Conservation (phyloP, 2,888 invertebrate species). For the Villa cingulata region DNA sequence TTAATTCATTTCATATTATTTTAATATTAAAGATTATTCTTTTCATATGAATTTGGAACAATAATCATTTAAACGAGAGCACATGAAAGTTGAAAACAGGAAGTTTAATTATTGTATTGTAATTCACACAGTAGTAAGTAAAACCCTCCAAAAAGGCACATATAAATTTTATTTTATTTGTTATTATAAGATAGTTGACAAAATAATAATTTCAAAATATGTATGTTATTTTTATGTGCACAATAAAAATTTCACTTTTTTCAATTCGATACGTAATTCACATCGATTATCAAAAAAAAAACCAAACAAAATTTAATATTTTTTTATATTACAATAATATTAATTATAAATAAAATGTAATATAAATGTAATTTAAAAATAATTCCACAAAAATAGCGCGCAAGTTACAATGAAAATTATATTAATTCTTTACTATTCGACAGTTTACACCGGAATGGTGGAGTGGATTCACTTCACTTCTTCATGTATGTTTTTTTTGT, state of each 20-base stretch:
- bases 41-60: not conserved
- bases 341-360: not conserved
- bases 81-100: not conserved
- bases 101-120: not conserved
- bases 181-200: not conserved
- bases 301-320: not conserved
- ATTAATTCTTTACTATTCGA: slow-evolving; percentile 1
- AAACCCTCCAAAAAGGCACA: not conserved
- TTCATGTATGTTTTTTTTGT: too few species aligned
- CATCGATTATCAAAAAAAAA: not conserved
- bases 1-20: too few species aligned
- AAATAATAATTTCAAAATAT: too few species aligned
- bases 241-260: too few species aligned
- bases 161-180: not conserved
- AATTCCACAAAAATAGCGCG: not conserved
- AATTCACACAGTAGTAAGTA: too few species aligned
- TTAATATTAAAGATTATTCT: not conserved
- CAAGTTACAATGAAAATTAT: not conserved
- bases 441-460: slow-evolving; percentile 5
- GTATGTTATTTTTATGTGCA: too few species aligned
- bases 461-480: not conserved
- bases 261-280: not conserved
- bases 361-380: not conserved
- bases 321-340: too few species aligned
- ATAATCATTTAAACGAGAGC: not conserved